A percentile compares a stretch with the other conserved stretches of the same genome.
Evolutionary conservation across 2,113 vertebrate genomes (phyloP).

Genomic region (Onychorhynchus coronatus): DNA sequence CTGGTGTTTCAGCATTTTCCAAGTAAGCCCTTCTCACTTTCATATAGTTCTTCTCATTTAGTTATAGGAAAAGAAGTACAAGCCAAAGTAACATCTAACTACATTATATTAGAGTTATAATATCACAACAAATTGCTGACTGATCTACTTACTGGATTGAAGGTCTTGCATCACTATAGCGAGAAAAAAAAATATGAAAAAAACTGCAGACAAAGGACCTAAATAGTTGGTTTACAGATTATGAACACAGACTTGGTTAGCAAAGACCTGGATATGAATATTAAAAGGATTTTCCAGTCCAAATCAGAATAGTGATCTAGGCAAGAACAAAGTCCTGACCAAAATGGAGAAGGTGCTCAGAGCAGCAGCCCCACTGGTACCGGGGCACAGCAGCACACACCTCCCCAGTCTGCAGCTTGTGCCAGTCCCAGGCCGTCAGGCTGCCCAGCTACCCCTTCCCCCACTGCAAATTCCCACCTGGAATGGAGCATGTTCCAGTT

Average conservation of each 20-base stretch:
- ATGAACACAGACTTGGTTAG: neutral
- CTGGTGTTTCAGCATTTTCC: neutral
- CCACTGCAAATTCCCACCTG: neutral
- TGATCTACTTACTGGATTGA: neutral
- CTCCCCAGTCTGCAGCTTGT: neutral
- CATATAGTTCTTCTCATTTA: neutral
- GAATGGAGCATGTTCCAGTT: neutral
- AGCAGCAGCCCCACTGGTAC: accelerated
- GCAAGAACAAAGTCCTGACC: neutral
- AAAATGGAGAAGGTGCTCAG: neutral
- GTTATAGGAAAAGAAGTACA: neutral
- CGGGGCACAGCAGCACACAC: neutral
- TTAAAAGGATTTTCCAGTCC: neutral
- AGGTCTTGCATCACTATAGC: neutral
- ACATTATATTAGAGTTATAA: neutral
- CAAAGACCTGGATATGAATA: neutral
- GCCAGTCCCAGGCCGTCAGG: neutral
- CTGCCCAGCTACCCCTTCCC: too few species aligned
- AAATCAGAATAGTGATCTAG: neutral
- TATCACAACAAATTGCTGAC: neutral
- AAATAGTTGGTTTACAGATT: neutral
- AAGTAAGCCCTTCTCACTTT: neutral
- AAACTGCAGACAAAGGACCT: neutral
- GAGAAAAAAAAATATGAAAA: accelerated
- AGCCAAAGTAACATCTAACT: neutral